These are phyloP conservation scores for Nesometra sesokonis DNA, from an alignment of 35 echinoderm and acorn worm species.

Conservation along the genomic window DNA sequence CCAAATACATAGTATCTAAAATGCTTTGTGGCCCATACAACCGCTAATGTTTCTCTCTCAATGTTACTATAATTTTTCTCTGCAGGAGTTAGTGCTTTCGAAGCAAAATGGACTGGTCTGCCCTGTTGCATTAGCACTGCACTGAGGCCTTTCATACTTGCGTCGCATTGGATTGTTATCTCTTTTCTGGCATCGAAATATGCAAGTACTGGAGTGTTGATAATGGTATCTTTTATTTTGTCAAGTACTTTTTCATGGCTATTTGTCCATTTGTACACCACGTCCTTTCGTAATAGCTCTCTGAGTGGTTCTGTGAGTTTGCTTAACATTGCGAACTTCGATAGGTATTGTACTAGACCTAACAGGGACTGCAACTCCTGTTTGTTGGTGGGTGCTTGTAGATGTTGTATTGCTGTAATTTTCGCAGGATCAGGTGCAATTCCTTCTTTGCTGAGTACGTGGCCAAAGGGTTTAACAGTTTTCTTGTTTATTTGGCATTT, in stretches of 20 bases:
- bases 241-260: slow-evolving; percentile 1
- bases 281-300: slow-evolving; percentile 19
- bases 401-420: not conserved
- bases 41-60: slow-evolving; percentile 13
- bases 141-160: slow-evolving; percentile 22
- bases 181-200: not conserved
- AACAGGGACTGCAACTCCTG: slow-evolving; percentile 15
- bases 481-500: slow-evolving; percentile 24
- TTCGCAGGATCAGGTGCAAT: slow-evolving; percentile 18
- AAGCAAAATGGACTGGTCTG: slow-evolving; percentile 29
- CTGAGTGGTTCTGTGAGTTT: not conserved
- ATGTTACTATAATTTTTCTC: slow-evolving; percentile 40
- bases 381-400: not conserved
- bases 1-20: slow-evolving; percentile 21
- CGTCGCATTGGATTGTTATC: slow-evolving; percentile 17
- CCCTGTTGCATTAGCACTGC: slow-evolving; percentile 19
- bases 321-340: slow-evolving; percentile 18
- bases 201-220: slow-evolving; percentile 16
- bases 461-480: slow-evolving; percentile 18
- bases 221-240: slow-evolving; percentile 25
- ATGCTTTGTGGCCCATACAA: slow-evolving; percentile 6
- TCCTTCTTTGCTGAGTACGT: slow-evolving; percentile 19
- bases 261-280: slow-evolving; percentile 15
- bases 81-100: slow-evolving; percentile 20
- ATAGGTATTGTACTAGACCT: slow-evolving; percentile 10